These are phyloP conservation scores for Epicampocera succincta DNA, from an alignment of 2,888 invertebrate species.

Conservation along the genomic window DNA sequence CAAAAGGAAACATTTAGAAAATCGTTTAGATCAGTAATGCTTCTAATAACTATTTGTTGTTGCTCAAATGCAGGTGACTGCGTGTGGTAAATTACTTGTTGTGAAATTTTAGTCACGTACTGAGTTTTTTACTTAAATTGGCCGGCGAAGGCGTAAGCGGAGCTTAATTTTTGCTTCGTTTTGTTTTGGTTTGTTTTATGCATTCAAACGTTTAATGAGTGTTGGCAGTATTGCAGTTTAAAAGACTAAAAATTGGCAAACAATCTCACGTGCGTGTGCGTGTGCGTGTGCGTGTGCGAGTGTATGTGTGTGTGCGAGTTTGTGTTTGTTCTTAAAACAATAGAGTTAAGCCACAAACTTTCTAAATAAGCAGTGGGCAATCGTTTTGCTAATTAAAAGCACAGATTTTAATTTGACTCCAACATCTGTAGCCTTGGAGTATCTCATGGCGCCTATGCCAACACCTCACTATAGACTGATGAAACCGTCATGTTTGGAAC, in stretches of 20 bases:
- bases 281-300: neutral
- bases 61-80: slow-evolving; percentile 32
- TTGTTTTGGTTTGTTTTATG: slow-evolving; percentile 49
- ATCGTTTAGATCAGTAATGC: slow-evolving; percentile 54
- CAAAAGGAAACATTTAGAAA: slow-evolving; percentile 62
- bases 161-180: slow-evolving; percentile 67
- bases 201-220: slow-evolving; percentile 75
- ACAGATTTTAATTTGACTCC: neutral
- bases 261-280: neutral
- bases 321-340: slow-evolving; percentile 40
- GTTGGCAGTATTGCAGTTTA: slow-evolving; percentile 78
- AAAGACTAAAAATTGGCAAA: slow-evolving; percentile 68
- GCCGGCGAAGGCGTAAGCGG: slow-evolving; percentile 77
- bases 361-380: slow-evolving; percentile 13
- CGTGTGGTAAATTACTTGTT: slow-evolving; percentile 67
- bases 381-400: slow-evolving; percentile 29
- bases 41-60: slow-evolving; percentile 29
- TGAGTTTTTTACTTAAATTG: slow-evolving; percentile 79
- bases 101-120: slow-evolving; percentile 78
- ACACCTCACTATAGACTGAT: too few relatives aligned
- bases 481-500: too few relatives aligned
- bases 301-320: neutral
- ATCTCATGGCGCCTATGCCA: too few relatives aligned
- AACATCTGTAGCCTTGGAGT: too few relatives aligned
- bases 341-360: slow-evolving; percentile 65